A percentile compares a stretch with the other conserved stretches of the same genome.
phyloP scores from a whole-genome alignment of 2,888 invertebrate species.

The Himalopsyche anomala region DNA sequence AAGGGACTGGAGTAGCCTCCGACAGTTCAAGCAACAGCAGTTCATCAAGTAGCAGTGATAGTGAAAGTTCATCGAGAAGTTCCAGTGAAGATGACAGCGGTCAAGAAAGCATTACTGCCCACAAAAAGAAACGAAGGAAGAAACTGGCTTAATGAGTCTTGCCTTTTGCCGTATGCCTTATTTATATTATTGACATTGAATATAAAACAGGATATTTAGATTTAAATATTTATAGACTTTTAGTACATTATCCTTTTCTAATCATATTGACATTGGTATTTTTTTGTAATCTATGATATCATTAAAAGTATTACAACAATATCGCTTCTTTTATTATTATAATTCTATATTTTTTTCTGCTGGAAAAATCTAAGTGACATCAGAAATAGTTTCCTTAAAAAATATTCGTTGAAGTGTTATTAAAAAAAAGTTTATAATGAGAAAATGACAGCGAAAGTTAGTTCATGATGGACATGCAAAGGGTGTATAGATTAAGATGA shows the following conservation, averaged over 20 bases:
- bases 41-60: slow-evolving; percentile 83
- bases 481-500: no score
- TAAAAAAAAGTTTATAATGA: no score
- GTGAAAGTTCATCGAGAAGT: slow-evolving; percentile 75
- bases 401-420: no score
- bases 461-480: no score
- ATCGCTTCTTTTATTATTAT: background rate
- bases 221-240: slow-evolving; percentile 27
- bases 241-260: background rate
- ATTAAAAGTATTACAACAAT: slow-evolving; percentile 35
- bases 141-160: slow-evolving; percentile 70
- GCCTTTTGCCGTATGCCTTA: slow-evolving; percentile 34
- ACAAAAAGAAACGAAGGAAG: slow-evolving; percentile 86
- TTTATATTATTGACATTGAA: slow-evolving; percentile 24
- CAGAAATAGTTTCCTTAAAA: no score
- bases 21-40: slow-evolving; percentile 94
- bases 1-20: slow-evolving; percentile 93
- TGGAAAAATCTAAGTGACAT: no score
- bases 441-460: no score
- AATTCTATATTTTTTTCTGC: no score
- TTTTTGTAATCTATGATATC: slow-evolving; percentile 31
- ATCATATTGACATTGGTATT: slow-evolving; percentile 28
- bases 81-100: slow-evolving; percentile 86
- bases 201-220: slow-evolving; percentile 36
- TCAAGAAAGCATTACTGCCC: slow-evolving; percentile 91